phyloP scores from a whole-genome alignment of 2,888 invertebrate species.

The Tineola bisselliella region DNA sequence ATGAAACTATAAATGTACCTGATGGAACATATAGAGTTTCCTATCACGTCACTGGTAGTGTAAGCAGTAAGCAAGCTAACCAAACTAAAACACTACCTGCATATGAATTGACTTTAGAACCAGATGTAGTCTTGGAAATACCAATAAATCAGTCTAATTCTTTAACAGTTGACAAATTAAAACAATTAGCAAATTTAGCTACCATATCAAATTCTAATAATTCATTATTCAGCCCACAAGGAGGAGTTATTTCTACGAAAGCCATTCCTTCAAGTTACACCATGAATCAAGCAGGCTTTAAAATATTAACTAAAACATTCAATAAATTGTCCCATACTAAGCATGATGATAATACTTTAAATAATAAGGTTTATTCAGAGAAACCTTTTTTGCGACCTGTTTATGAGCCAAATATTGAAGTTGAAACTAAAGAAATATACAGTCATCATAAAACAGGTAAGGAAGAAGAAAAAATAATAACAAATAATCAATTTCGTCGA shows the following conservation, averaged over 20 bases:
- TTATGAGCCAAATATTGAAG: slow-evolving; percentile 34
- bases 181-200: slow-evolving; percentile 66
- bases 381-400: slow-evolving; percentile 40
- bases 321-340: slow-evolving; percentile 65
- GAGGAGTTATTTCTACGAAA: slow-evolving; percentile 68
- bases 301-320: slow-evolving; percentile 72
- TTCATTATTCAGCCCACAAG: slow-evolving; percentile 55
- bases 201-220: slow-evolving; percentile 64
- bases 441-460: slow-evolving; percentile 31
- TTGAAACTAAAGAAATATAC: slow-evolving; percentile 28
- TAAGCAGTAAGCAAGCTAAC: slow-evolving; percentile 58
- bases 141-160: slow-evolving; percentile 48
- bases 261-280: slow-evolving; percentile 70
- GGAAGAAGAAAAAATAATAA: slow-evolving; percentile 6
- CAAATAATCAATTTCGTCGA: not conserved
- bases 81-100: slow-evolving; percentile 52
- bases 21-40: slow-evolving; percentile 58
- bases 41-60: slow-evolving; percentile 59
- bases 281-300: slow-evolving; percentile 72
- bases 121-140: slow-evolving; percentile 56
- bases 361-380: slow-evolving; percentile 32
- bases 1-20: slow-evolving; percentile 30
- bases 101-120: slow-evolving; percentile 52
- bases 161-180: slow-evolving; percentile 56
- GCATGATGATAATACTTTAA: slow-evolving; percentile 49